Percentiles rank a stretch among this genome's conserved stretches.
These are phyloP conservation scores for Leptinotarsa defecta DNA, from an alignment of 1,140 invertebrate species.

Conservation along the genomic window DNA sequence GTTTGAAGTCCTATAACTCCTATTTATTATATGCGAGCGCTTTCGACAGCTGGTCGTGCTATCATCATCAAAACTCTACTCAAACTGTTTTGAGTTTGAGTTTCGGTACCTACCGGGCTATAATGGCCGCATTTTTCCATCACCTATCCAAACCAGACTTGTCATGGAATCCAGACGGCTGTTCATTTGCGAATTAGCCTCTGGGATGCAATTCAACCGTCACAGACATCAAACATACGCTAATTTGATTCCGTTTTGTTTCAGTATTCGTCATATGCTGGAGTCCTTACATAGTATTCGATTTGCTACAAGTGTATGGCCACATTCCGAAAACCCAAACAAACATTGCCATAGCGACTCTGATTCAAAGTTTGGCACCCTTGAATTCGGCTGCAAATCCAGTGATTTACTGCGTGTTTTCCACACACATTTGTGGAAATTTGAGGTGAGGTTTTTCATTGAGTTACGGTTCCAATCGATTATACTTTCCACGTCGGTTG, in stretches of 20 bases:
- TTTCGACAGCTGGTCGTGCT: too few species aligned
- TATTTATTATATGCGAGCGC: too few species aligned
- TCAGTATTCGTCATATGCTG: slow-evolving; percentile 93
- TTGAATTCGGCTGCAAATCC: slow-evolving; percentile 94
- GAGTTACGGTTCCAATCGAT: not conserved
- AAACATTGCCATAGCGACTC: slow-evolving; percentile 82
- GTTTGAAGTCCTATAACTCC: too few species aligned
- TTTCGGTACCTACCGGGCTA: not conserved
- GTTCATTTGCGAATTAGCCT: not conserved
- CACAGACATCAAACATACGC: not conserved
- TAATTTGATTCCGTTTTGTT: slow-evolving; percentile 16
- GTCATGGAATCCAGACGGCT: not conserved
- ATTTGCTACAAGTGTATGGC: slow-evolving; percentile 88
- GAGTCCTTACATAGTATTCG: slow-evolving; percentile 94
- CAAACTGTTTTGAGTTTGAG: too few species aligned
- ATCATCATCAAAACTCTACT: too few species aligned
- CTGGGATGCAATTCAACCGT: not conserved
- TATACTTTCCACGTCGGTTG: not conserved
- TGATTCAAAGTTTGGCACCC: slow-evolving; percentile 91
- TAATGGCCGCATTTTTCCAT: not conserved
- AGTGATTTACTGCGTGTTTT: slow-evolving; percentile 93
- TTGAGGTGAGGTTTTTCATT: slow-evolving; percentile 67
- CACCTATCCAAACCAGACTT: not conserved
- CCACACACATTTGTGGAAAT: slow-evolving; percentile 84
- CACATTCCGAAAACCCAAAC: slow-evolving; percentile 80